A percentile compares a stretch with the other conserved stretches of the same genome.
Conservation (phyloP, 2,888 invertebrate genomes). For the Agonopterix alstromeriana region DNA sequence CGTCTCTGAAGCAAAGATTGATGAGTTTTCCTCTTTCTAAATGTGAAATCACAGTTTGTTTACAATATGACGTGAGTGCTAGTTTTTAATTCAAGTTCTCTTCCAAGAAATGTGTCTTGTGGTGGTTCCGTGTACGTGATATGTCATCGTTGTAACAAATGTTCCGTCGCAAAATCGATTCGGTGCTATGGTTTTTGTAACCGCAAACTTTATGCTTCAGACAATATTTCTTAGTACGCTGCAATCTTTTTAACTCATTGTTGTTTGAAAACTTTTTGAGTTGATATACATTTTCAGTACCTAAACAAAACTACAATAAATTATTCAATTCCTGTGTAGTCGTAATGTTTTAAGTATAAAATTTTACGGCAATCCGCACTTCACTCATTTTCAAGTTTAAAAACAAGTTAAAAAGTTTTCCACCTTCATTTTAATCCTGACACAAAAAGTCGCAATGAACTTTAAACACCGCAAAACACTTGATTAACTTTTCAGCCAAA, state of each 20-base stretch:
- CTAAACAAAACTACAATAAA: too few relatives aligned
- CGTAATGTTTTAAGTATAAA: too few relatives aligned
- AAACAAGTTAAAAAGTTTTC: too few relatives aligned
- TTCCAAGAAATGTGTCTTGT: slow-evolving; percentile 13
- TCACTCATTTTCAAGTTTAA: too few relatives aligned
- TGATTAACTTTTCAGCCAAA: background rate
- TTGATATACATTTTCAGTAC: background rate
- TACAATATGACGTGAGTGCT: slow-evolving; percentile 3
- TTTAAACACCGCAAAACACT: background rate
- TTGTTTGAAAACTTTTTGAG: slow-evolving; percentile 2
- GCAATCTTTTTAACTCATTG: too few relatives aligned
- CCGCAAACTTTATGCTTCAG: slow-evolving; percentile 7
- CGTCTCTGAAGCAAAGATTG: too few relatives aligned
- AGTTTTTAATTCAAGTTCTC: slow-evolving; percentile 11
- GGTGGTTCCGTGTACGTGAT: slow-evolving; percentile 16
- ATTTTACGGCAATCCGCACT: too few relatives aligned
- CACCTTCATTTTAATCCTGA: too few relatives aligned
- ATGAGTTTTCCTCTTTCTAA: too few relatives aligned
- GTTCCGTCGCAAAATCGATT: slow-evolving; percentile 14
- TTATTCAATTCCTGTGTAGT: too few relatives aligned
- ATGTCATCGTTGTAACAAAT: slow-evolving; percentile 18
- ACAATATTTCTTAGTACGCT: slow-evolving; percentile 7
- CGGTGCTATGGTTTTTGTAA: slow-evolving; percentile 11
- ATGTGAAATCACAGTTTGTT: background rate
- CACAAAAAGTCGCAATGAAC: too few relatives aligned